These are phyloP conservation scores for Caenorhabditis zanzibari DNA, from an alignment of 2,888 invertebrate species.

Conservation along the genomic window DNA sequence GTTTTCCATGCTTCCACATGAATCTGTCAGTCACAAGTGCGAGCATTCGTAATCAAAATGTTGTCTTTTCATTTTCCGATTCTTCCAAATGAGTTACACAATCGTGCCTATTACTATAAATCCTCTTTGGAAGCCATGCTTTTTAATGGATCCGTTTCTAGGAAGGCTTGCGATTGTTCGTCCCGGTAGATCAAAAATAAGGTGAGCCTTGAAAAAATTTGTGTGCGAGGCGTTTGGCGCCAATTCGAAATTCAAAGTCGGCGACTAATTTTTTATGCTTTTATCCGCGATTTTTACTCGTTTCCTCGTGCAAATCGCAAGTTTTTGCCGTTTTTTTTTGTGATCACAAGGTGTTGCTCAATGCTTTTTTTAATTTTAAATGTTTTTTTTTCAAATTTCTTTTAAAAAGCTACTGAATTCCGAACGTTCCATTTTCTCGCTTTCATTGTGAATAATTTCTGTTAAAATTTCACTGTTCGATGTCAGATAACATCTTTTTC, in stretches of 20 bases:
- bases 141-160: background rate
- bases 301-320: background rate
- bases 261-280: background rate
- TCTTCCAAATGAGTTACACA: background rate
- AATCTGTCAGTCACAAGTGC: constrained; percentile 6
- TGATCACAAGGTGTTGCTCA: too few species aligned
- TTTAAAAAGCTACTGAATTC: too few species aligned
- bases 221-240: background rate
- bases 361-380: too few species aligned
- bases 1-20: background rate
- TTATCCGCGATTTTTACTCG: background rate
- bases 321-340: background rate
- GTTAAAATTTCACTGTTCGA: background rate
- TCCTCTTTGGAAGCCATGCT: background rate
- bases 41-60: background rate
- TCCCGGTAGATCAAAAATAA: constrained; percentile 10
- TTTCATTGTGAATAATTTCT: too few species aligned
- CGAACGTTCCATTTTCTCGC: too few species aligned
- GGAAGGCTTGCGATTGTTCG: constrained; percentile 9
- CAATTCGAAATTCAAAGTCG: background rate
- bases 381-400: too few species aligned
- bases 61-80: background rate
- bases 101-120: background rate
- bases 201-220: constrained; percentile 8
- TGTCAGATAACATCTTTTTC: background rate